Evolutionary conservation across 2,113 vertebrate species (phyloP).

Genomic region (Cyprinodon tularosa): DNA sequence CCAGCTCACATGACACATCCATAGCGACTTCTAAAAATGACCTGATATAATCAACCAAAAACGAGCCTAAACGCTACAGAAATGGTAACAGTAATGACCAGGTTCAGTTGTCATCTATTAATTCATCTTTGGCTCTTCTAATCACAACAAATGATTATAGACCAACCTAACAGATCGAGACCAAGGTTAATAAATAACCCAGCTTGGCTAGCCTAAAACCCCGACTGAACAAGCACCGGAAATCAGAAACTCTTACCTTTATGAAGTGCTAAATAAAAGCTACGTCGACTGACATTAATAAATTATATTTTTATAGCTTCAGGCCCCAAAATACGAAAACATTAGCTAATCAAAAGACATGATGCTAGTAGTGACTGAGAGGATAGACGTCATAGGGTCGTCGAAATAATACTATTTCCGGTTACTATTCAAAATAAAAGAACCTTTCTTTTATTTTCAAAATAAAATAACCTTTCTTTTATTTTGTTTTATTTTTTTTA

Average conservation of each 20-base stretch:
- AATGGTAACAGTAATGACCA: background rate
- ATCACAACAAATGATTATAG: background rate
- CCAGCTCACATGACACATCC: background rate
- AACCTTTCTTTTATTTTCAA: background rate
- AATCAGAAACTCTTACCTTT: constrained; percentile 33
- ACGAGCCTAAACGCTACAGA: background rate
- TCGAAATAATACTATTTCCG: constrained; percentile 10
- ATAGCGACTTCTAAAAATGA: background rate
- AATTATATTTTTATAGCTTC: background rate
- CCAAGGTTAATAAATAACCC: background rate
- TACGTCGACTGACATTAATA: background rate
- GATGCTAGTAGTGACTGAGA: constrained; percentile 1
- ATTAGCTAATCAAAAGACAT: constrained; percentile 19
- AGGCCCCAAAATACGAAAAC: background rate
- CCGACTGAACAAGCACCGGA: background rate
- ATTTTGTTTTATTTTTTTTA: background rate
- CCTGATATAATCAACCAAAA: background rate
- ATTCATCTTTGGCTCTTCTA: background rate
- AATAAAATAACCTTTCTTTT: background rate
- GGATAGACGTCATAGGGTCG: background rate
- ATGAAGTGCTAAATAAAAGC: background rate
- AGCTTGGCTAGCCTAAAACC: background rate
- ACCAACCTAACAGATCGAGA: background rate
- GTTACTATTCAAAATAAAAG: constrained; percentile 20
- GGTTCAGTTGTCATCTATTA: background rate